Evolutionary conservation across 2,113 vertebrate species (phyloP).

Genomic region (Uropsilus gracilis): DNA sequence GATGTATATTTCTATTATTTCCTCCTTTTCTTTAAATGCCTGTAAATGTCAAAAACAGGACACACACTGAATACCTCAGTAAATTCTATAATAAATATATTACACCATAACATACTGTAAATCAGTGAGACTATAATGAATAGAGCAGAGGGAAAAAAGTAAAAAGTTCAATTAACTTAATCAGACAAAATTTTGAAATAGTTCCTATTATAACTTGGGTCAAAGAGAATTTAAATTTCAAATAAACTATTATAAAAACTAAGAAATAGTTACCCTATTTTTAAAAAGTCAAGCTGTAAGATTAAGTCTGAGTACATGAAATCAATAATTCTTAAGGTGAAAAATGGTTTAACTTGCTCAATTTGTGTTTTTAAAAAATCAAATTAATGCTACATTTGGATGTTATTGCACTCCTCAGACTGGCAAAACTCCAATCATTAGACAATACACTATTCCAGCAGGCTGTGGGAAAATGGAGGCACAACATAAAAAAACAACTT

Average conservation of each 20-base stretch:
- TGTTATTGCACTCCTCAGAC: neutral
- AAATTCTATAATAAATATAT: neutral
- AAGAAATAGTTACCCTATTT: neutral
- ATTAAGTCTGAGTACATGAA: neutral
- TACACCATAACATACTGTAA: neutral
- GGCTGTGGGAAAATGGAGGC: neutral
- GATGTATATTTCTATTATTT: neutral
- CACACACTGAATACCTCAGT: neutral
- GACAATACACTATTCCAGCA: neutral
- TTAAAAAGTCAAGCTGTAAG: neutral
- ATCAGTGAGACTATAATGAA: neutral
- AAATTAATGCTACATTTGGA: slow-evolving; percentile 13
- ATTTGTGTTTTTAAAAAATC: neutral
- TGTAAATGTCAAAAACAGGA: neutral
- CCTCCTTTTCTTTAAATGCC: neutral
- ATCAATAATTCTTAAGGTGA: slow-evolving; percentile 1
- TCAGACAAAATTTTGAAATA: neutral
- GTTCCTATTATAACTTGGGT: neutral
- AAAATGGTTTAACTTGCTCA: neutral
- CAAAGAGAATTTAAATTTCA: neutral
- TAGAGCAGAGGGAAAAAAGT: neutral
- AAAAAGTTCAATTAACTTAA: neutral
- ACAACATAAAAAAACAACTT: neutral
- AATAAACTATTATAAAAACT: neutral
- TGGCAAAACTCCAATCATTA: neutral